These are phyloP conservation scores for Apis cerana DNA, from an alignment of 1,140 invertebrate species.

Conservation along the genomic window DNA sequence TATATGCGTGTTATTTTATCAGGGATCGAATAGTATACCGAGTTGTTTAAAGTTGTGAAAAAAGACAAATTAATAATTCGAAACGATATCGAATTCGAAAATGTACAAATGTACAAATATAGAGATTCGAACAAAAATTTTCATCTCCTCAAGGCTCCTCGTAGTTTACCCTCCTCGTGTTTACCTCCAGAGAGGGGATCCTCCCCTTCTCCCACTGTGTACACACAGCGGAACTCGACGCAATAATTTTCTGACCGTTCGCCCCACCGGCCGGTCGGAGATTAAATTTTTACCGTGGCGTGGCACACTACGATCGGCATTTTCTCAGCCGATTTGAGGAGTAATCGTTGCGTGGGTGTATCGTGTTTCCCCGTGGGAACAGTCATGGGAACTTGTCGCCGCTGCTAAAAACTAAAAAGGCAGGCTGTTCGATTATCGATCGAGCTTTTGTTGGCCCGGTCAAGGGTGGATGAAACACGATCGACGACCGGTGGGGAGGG, in stretches of 20 bases:
- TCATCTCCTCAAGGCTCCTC: no score
- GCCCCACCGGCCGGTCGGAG: background rate
- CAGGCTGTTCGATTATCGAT: slow-evolving; percentile 44
- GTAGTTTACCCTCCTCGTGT: background rate
- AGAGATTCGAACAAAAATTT: no score
- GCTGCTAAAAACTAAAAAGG: slow-evolving; percentile 35
- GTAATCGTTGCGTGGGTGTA: slow-evolving; percentile 53
- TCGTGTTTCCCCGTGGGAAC: slow-evolving; percentile 50
- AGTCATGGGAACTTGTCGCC: slow-evolving; percentile 56
- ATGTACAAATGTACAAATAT: no score
- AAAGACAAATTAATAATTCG: background rate
- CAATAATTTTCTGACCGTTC: slow-evolving; percentile 13
- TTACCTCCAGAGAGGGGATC: background rate
- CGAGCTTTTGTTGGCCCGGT: slow-evolving; percentile 56
- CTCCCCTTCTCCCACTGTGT: background rate
- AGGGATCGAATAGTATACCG: background rate
- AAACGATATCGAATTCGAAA: background rate
- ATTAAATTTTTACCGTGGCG: slow-evolving; percentile 48
- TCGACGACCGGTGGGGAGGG: slow-evolving; percentile 17
- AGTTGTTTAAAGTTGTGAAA: no score
- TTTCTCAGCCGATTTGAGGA: slow-evolving; percentile 48
- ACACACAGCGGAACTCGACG: slow-evolving; percentile 3
- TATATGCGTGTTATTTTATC: background rate
- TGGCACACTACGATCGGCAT: background rate
- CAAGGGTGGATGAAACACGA: slow-evolving; percentile 53